Percentiles rank a stretch among this genome's conserved stretches.
Evolutionary conservation across 2,113 vertebrate genomes (phyloP).

Genomic region (Chloropsis cyanopogon): DNA sequence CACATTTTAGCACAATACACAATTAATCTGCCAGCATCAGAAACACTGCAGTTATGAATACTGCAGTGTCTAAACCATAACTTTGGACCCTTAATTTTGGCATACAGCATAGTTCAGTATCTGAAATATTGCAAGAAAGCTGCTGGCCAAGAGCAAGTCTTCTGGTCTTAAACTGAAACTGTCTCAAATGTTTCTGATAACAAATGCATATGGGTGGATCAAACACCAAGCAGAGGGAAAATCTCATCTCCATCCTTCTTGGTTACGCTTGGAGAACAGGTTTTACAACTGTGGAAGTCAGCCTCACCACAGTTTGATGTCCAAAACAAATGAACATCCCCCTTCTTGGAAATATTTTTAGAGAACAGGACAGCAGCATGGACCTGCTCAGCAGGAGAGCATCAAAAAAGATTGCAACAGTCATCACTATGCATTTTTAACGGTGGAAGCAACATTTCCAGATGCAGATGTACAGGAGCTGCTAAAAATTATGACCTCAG

Average conservation of each 20-base stretch:
- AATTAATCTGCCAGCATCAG: background rate
- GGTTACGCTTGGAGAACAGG: background rate
- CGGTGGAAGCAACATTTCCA: background rate
- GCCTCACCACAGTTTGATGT: background rate
- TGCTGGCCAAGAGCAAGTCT: background rate
- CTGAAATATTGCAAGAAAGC: background rate
- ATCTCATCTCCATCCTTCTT: background rate
- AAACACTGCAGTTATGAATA: background rate
- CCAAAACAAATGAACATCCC: background rate
- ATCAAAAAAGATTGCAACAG: background rate
- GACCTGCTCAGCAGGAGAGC: background rate
- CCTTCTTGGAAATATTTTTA: background rate
- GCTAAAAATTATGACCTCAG: background rate
- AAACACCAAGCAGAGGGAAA: background rate
- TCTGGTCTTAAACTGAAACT: background rate
- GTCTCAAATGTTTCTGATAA: background rate
- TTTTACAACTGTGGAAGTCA: background rate
- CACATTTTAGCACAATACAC: background rate
- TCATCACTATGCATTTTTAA: background rate
- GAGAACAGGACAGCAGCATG: background rate
- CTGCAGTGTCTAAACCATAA: background rate
- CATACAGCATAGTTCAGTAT: background rate
- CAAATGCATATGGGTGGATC: background rate
- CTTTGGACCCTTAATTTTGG: background rate
- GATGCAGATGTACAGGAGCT: background rate